Conservation (phyloP, 1,140 invertebrate species). For the Scaptomyza graminum region DNA sequence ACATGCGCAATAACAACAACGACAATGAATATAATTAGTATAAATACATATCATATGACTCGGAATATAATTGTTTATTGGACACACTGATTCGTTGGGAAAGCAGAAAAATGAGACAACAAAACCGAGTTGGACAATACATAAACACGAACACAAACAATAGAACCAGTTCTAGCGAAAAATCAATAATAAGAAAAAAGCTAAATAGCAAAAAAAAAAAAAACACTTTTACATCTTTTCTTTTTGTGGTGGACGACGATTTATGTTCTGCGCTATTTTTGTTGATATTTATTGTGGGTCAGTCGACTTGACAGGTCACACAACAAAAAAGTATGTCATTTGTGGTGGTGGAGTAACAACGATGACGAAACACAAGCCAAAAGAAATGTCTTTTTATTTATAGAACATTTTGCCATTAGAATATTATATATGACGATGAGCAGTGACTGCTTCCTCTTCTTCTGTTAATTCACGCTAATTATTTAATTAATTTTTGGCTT, state of each 20-base stretch:
- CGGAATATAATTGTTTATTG: slow-evolving; percentile 11
- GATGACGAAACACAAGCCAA: slow-evolving; percentile 64
- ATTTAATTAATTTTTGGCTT: slow-evolving; percentile 70
- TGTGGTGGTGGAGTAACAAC: slow-evolving; percentile 34
- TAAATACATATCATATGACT: slow-evolving; percentile 6
- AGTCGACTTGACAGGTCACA: slow-evolving; percentile 41
- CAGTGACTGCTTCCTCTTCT: neutral
- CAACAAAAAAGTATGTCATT: slow-evolving; percentile 47
- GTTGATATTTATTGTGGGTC: slow-evolving; percentile 46
- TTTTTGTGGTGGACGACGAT: neutral
- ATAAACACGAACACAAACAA: neutral
- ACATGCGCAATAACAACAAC: slow-evolving; percentile 39
- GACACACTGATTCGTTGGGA: neutral
- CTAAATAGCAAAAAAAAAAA: slow-evolving; percentile 16
- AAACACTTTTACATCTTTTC: slow-evolving; percentile 1
- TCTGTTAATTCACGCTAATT: slow-evolving; percentile 51
- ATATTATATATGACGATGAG: slow-evolving; percentile 23
- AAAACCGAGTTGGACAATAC: slow-evolving; percentile 2
- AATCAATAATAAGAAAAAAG: slow-evolving; percentile 29
- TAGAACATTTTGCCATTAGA: slow-evolving; percentile 57
- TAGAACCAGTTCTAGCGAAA: slow-evolving; percentile 32
- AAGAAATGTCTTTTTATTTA: slow-evolving; percentile 55
- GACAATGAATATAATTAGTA: slow-evolving; percentile 25
- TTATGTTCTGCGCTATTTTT: slow-evolving; percentile 31
- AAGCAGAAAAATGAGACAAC: neutral